These are phyloP conservation scores for Eupristina koningsbergeri DNA, from an alignment of 1,140 invertebrate genomes.

Conservation along the genomic window DNA sequence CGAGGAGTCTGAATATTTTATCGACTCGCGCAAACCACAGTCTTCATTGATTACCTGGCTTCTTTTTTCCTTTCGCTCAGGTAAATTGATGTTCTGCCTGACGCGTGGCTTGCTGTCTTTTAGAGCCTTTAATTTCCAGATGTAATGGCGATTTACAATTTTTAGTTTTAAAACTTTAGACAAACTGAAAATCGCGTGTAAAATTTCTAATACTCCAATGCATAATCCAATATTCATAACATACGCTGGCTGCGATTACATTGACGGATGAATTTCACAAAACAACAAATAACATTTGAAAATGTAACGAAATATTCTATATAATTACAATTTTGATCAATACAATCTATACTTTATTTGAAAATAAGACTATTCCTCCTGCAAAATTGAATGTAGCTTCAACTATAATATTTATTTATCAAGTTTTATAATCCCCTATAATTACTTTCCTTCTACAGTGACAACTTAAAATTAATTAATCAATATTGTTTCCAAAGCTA, in stretches of 20 bases:
- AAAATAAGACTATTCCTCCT: background rate
- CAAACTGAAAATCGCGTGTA: background rate
- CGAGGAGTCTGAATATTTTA: constrained; percentile 10
- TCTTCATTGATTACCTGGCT: constrained; percentile 2
- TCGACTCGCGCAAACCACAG: background rate
- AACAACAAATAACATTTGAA: background rate
- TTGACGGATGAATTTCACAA: no score
- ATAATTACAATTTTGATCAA: background rate
- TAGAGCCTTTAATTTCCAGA: background rate
- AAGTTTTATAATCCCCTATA: background rate
- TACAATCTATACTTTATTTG: background rate
- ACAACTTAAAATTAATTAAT: constrained; percentile 1
- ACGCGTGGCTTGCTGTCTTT: background rate
- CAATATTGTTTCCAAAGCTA: background rate
- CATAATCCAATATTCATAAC: no score
- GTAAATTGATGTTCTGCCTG: background rate
- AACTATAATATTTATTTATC: no score
- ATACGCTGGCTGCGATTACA: no score
- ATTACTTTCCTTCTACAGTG: background rate
- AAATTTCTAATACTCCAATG: no score
- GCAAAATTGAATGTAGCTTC: no score
- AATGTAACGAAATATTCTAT: background rate
- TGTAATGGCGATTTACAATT: no score
- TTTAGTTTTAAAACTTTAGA: no score
- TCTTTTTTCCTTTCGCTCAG: background rate